Conservation (phyloP, 2,113 vertebrate species). For the Plotosus lineatus region DNA sequence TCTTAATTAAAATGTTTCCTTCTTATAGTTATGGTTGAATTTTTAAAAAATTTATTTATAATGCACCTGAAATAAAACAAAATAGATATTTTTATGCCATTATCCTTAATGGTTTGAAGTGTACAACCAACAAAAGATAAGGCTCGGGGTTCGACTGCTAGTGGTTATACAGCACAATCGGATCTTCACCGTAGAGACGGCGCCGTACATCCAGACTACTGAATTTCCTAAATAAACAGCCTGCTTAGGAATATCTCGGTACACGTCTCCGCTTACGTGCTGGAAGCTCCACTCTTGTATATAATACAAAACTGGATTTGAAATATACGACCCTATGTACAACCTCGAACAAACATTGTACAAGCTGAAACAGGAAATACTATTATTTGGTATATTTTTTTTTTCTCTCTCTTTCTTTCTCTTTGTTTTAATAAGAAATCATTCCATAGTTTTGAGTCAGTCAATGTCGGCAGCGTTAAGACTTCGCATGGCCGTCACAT, state of each 20-base stretch:
- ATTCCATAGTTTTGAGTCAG: constrained; percentile 76
- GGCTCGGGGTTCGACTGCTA: constrained; percentile 99
- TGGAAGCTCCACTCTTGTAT: constrained; percentile 83
- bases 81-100: constrained; percentile 98
- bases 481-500: constrained; percentile 92
- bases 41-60: too few relatives aligned
- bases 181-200: constrained; percentile 87
- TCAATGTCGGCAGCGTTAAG: constrained; percentile 94
- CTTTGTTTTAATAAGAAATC: constrained; percentile 61
- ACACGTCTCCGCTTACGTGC: constrained; percentile 87
- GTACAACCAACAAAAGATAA: constrained; percentile 99
- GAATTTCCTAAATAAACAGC: constrained; percentile 83
- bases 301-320: constrained; percentile 91
- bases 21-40: constrained; percentile 87
- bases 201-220: constrained; percentile 54
- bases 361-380: constrained; percentile 85
- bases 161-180: constrained; percentile 89
- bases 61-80: constrained; percentile 99
- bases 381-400: constrained; percentile 64
- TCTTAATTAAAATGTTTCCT: constrained; percentile 84
- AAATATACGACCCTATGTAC: constrained; percentile 93
- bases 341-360: constrained; percentile 84
- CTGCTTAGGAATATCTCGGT: constrained; percentile 82
- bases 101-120: constrained; percentile 92
- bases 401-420: constrained; percentile 68